A percentile compares a stretch with the other conserved stretches of the same genome.
Conservation (phyloP, 2,888 invertebrate genomes). For the Laothoe populi region DNA sequence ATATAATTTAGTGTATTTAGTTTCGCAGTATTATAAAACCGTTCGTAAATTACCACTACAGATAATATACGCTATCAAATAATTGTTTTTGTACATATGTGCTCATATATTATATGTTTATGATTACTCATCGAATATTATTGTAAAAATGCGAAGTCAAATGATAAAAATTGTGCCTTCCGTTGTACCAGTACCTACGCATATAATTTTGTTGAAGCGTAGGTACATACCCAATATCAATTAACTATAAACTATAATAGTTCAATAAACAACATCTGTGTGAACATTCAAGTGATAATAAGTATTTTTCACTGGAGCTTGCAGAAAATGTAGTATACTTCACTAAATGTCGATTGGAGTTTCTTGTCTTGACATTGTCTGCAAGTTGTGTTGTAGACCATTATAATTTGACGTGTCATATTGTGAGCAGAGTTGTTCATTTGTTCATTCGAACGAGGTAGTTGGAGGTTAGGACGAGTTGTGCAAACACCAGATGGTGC, state of each 20-base stretch:
- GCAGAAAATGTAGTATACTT: background rate
- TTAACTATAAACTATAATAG: background rate
- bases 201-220: too few relatives aligned
- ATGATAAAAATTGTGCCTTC: background rate
- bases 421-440: background rate
- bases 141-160: background rate
- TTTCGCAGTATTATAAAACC: conserved; percentile 12
- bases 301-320: background rate
- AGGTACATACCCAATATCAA: too few relatives aligned
- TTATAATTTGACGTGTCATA: background rate
- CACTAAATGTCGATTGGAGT: too few relatives aligned
- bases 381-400: background rate
- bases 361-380: background rate
- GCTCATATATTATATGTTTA: background rate
- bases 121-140: background rate
- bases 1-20: background rate
- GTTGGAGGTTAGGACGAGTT: background rate
- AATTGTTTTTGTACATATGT: background rate
- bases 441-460: too few relatives aligned
- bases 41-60: conserved; percentile 4
- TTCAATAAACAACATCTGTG: background rate
- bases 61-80: background rate
- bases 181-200: background rate
- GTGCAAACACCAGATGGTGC: conserved; percentile 27
- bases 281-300: background rate